These are phyloP conservation scores for Vireo altiloquus DNA, from an alignment of 2,113 vertebrate genomes.

Conservation along the genomic window DNA sequence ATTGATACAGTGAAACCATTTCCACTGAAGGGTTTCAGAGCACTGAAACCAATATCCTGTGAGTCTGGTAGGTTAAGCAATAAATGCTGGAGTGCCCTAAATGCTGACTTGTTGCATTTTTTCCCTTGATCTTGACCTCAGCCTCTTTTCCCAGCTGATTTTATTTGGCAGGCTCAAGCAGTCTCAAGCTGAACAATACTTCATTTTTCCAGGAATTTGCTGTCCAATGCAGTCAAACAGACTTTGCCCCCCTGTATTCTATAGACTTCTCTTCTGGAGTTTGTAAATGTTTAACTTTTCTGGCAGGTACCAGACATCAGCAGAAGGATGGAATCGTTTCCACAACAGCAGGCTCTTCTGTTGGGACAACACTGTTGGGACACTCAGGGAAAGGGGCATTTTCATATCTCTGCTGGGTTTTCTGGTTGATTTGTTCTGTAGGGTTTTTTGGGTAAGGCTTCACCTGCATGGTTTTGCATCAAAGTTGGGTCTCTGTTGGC, in stretches of 20 bases:
- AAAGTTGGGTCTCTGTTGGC: not conserved
- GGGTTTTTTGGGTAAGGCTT: not conserved
- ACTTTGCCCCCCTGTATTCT: not conserved
- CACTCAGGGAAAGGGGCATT: not conserved
- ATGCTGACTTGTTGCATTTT: slow-evolving; percentile 17
- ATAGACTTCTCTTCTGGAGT: not conserved
- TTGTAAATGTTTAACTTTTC: not conserved
- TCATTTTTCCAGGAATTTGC: slow-evolving; percentile 18
- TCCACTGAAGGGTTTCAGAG: not conserved
- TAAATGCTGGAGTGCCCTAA: not conserved
- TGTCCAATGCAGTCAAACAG: not conserved
- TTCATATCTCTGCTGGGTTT: not conserved
- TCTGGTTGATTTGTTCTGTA: not conserved
- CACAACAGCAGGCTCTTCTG: not conserved
- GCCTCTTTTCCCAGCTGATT: slow-evolving; percentile 8
- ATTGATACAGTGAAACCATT: not conserved
- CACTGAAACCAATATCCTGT: not conserved
- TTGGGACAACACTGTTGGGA: not conserved
- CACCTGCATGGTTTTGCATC: not conserved
- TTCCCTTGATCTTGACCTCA: not conserved
- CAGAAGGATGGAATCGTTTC: not conserved
- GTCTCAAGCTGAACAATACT: not conserved
- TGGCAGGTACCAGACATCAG: not conserved
- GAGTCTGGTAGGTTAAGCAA: not conserved
- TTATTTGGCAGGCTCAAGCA: not conserved